Percentiles rank a stretch among this genome's conserved stretches.
phyloP scores from a whole-genome alignment of 1,140 invertebrate species.

The Coboldia fuscipes region DNA sequence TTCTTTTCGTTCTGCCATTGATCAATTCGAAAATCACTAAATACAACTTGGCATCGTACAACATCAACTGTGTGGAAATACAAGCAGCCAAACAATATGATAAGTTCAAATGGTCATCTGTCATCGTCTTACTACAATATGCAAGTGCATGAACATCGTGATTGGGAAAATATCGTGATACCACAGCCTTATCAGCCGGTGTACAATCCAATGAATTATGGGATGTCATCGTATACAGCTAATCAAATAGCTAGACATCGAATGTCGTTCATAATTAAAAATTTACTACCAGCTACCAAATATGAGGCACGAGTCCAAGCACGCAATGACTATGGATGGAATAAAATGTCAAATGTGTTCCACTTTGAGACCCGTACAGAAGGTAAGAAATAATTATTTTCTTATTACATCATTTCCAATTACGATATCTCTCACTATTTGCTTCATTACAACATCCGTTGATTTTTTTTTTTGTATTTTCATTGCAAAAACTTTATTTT shows the following conservation, averaged over 20 bases:
- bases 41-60: too few relatives aligned
- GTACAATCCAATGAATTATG: constrained; percentile 1
- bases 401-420: too few relatives aligned
- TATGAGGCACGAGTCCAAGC: constrained; percentile 29
- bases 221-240: background rate
- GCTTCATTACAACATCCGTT: too few relatives aligned
- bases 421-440: too few relatives aligned
- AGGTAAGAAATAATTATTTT: constrained; percentile 15
- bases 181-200: constrained; percentile 2
- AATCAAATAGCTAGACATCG: constrained; percentile 9
- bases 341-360: constrained; percentile 22
- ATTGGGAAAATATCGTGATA: constrained; percentile 5
- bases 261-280: constrained; percentile 22
- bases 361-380: constrained; percentile 22
- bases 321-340: constrained; percentile 28
- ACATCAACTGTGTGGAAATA: too few relatives aligned
- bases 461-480: too few relatives aligned
- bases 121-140: background rate
- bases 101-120: too few relatives aligned
- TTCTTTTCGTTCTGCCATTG: too few relatives aligned
- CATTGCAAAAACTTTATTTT: too few relatives aligned
- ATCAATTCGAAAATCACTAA: too few relatives aligned
- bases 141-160: constrained; percentile 4
- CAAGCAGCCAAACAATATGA: too few relatives aligned
- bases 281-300: constrained; percentile 19